Base-by-base conservation (phyloP, 1,140 invertebrate genomes). In the Drosophila kurseongensis region DNA sequence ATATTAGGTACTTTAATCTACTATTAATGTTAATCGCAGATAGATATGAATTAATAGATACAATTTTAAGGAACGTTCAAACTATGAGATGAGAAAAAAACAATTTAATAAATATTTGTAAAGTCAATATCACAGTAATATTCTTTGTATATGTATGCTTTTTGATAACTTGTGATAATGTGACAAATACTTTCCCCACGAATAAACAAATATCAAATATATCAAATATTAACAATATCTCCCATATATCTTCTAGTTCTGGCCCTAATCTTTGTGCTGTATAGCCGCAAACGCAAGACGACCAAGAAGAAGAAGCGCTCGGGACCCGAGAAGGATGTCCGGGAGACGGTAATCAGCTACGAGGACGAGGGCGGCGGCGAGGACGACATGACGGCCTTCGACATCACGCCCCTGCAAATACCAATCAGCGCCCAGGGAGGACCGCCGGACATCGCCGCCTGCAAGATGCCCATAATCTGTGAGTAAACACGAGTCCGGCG, bases 301-400 rank as follows among this genome's bases (percentile, higher is more conserved):
- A 95, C 96, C 48, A 97, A 96, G 93, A 88, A 88, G 56, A 98
- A 97, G 92, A 98, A 99, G 91, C 98, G 99, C 91, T 96, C 98
- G 7, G 98, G 98, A n/a, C 97, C 98, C 5, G 98, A 99, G 91
- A 98, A 99, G 91, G 98, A 99, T 92, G 98, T 99, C 35, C 95
- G 98, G 78, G 98, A 99, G 93, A 99, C 99, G 92, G 99, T 99
- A 68, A 99, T 99, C 82, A 98, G 98, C 93, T 99, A 99, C 89
- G 98, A 99, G 89, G 98, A 99, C 91, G 98, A 99, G 93, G 98
- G 98, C 35, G 98, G 97, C 81, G 97, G 97, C 74, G 98, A 99
- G 93, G 98, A 99, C 90, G 98, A 99, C 90, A 99, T 99, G 97
- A 98, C 98, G 5, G 98, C 98, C 13, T 99, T 99, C 92, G 98